A percentile compares a stretch with the other conserved stretches of the same genome.
phyloP scores from a whole-genome alignment of 2,888 invertebrate species.

The Aelia acuminata region DNA sequence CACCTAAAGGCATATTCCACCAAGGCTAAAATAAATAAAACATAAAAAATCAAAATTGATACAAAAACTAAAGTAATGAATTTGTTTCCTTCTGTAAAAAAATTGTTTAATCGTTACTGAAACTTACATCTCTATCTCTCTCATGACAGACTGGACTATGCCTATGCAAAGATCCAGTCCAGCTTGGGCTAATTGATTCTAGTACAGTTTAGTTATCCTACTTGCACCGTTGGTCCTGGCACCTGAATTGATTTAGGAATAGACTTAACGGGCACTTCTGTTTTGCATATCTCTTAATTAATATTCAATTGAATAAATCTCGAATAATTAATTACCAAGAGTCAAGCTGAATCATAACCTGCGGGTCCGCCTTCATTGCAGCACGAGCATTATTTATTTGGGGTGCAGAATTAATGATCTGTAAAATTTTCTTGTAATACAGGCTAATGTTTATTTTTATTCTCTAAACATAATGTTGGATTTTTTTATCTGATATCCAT shows the following conservation, averaged over 20 bases:
- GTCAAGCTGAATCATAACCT: constrained; percentile 20
- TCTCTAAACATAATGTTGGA: too few species aligned
- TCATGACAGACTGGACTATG: not conserved
- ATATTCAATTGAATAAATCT: constrained; percentile 36
- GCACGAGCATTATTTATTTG: not conserved
- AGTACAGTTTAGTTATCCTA: constrained; percentile 20
- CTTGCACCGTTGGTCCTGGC: constrained; percentile 23
- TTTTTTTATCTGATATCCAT: too few species aligned
- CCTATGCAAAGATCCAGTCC: not conserved
- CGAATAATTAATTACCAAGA: constrained; percentile 22
- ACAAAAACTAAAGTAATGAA: too few species aligned
- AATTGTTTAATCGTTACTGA: not conserved
- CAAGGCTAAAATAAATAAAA: too few species aligned
- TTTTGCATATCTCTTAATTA: constrained; percentile 19
- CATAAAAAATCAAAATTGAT: too few species aligned
- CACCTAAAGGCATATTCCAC: too few species aligned
- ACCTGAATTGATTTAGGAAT: constrained; percentile 41
- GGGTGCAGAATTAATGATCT: not conserved
- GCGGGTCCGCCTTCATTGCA: not conserved
- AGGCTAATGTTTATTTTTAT: too few species aligned
- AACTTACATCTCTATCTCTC: not conserved
- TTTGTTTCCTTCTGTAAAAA: too few species aligned
- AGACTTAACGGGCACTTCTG: constrained; percentile 23
- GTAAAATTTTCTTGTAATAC: not conserved
- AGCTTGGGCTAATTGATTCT: not conserved